A percentile compares a stretch with the other conserved stretches of the same genome.
Evolutionary conservation across 1,140 invertebrate genomes (phyloP).

Genomic region (Listronotus oregonensis): DNA sequence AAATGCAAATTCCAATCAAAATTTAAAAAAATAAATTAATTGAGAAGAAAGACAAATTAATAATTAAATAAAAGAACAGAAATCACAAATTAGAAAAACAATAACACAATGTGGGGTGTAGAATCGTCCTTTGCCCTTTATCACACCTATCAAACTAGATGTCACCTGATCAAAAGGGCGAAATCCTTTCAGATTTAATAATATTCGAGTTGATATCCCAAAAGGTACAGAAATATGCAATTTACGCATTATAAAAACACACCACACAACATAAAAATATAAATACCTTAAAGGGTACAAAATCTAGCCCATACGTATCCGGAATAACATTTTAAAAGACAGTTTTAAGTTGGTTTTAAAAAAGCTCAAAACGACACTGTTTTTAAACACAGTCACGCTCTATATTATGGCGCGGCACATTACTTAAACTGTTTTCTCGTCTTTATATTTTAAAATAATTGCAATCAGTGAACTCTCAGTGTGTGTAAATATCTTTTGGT

Average conservation of each 20-base stretch:
- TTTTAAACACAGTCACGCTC: conserved; percentile 10
- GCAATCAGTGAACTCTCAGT: conserved; percentile 9
- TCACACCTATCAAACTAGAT: conserved; percentile 9
- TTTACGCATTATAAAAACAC: background rate
- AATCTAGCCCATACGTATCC: conserved; percentile 13
- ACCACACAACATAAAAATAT: background rate
- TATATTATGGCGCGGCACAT: conserved; percentile 3
- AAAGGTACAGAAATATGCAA: background rate
- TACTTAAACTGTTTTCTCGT: conserved; percentile 4
- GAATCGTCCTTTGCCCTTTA: conserved; percentile 10
- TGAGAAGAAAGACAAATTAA: too few relatives aligned
- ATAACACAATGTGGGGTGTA: conserved; percentile 1
- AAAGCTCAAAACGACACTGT: conserved; percentile 1
- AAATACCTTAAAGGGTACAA: conserved; percentile 1
- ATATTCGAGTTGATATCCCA: too few relatives aligned
- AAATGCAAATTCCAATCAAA: too few relatives aligned
- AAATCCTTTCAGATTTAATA: background rate
- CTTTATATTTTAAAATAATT: conserved; percentile 18
- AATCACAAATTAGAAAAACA: too few relatives aligned
- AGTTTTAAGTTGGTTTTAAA: background rate
- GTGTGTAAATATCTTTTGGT: conserved; percentile 31
- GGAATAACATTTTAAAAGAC: conserved; percentile 5
- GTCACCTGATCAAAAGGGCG: conserved; percentile 8
- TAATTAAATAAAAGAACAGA: too few relatives aligned
- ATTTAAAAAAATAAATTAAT: too few relatives aligned